Evolutionary conservation across 2,113 vertebrate genomes (phyloP).

Genomic region (Erythrolamprus reginae): DNA sequence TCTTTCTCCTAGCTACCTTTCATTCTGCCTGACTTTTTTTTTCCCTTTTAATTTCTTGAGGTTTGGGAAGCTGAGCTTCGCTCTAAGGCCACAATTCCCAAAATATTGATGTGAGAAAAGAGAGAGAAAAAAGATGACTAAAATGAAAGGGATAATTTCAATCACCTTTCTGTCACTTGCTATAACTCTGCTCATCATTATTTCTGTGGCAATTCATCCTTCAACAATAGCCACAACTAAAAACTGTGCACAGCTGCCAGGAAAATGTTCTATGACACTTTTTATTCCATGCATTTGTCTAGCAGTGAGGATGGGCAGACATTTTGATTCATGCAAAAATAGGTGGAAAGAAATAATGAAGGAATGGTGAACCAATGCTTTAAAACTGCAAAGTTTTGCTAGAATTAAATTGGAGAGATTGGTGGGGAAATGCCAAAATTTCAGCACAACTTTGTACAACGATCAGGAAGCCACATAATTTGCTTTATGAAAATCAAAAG

Average conservation of each 20-base stretch:
- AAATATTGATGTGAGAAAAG: background rate
- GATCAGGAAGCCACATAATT: slow-evolving; percentile 51
- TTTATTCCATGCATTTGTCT: background rate
- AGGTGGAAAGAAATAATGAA: background rate
- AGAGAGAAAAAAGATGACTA: background rate
- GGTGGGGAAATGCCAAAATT: background rate
- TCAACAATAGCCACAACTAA: background rate
- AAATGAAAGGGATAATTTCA: background rate
- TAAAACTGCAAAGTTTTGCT: background rate
- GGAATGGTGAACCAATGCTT: background rate
- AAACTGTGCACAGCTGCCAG: background rate
- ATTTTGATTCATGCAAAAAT: background rate
- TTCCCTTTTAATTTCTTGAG: background rate
- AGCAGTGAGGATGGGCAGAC: background rate
- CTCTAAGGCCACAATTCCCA: background rate
- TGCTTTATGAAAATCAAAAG: slow-evolving; percentile 35
- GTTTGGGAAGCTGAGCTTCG: background rate
- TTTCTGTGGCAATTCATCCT: background rate
- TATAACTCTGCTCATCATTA: background rate
- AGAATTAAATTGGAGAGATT: background rate
- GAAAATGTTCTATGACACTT: background rate
- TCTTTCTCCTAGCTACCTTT: background rate
- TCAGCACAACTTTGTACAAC: slow-evolving; percentile 22
- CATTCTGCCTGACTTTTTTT: background rate
- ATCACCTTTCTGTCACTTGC: background rate